These are phyloP conservation scores for Pleuronectes platessa DNA, from an alignment of 2,113 vertebrate genomes.

Conservation along the genomic window DNA sequence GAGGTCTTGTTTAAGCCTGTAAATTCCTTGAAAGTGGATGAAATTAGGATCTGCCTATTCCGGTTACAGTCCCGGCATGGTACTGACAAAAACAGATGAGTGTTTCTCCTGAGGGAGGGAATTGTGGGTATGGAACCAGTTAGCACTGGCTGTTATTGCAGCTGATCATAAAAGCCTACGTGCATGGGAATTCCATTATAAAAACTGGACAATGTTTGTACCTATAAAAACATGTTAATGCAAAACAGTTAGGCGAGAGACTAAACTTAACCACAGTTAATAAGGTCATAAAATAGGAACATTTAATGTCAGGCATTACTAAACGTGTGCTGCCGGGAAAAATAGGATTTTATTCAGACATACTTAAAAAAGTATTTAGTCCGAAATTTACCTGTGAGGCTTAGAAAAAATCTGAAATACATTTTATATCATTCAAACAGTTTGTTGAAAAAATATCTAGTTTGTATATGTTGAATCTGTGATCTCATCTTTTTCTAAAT, in stretches of 20 bases:
- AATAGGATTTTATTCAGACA: background rate
- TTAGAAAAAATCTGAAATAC: too few relatives aligned
- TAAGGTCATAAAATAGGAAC: constrained; percentile 40
- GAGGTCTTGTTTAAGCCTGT: constrained; percentile 72
- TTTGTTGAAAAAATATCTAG: too few relatives aligned
- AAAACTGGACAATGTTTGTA: constrained; percentile 69
- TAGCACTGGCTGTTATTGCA: constrained; percentile 78
- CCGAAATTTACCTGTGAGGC: too few relatives aligned
- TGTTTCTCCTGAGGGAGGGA: constrained; percentile 74
- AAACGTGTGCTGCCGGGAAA: constrained; percentile 2
- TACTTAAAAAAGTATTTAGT: background rate
- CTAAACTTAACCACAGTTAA: constrained; percentile 33
- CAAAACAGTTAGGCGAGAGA: constrained; percentile 63
- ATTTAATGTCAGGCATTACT: constrained; percentile 35
- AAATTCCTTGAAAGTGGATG: constrained; percentile 76
- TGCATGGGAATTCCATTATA: constrained; percentile 73
- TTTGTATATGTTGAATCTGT: background rate
- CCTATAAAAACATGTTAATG: constrained; percentile 68
- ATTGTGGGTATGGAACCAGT: constrained; percentile 74
- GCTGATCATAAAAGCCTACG: constrained; percentile 77
- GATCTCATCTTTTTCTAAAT: too few relatives aligned
- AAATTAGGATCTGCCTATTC: constrained; percentile 71
- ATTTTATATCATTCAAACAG: too few relatives aligned
- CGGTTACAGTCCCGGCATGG: constrained; percentile 69
- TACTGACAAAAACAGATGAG: constrained; percentile 77